Base-by-base conservation (phyloP, 2,888 invertebrate species). In the Hanleya hanleyi region DNA sequence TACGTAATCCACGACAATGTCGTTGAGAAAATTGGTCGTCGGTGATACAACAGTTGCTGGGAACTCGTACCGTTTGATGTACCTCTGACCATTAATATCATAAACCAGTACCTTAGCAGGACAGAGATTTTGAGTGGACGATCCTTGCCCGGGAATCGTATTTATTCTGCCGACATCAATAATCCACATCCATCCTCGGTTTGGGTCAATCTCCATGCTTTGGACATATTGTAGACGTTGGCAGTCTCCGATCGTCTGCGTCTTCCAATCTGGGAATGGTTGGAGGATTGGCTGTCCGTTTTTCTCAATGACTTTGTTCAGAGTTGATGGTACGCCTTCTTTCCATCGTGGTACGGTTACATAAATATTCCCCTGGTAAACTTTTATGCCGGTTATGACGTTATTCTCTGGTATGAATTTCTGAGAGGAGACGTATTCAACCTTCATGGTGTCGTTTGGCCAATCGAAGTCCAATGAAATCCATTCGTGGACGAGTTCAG, bases 191-290 rank as follows among this genome's bases (percentile, higher is more conserved):
- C 75, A 76, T 1, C 84, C 84, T 7, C 78, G 78, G 70, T 82
- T 83, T 29, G 85, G 85, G 69, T 84, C 86, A 6, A 87, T 76
- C 69, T 85, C 84, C 79, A 87, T 85, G 64, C 83, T 84, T 71
- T 84, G 84, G 15, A 83, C 84, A 68, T 80, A 83, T 68, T 87
- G 87, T n/a, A 87, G 73, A 29, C 26, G 26, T 15, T 57, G 26
- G 29, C 86, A 86, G 69, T 83, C 77, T 0, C 84, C 86, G 33
- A 82, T 67, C 22, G 70, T 76, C 71, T 86, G 85, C 77, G 77
- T 77, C 1, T 68, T 71, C 86, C 85, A 86, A 61, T 71, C 77
- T 0, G 85, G 85, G 36, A 80, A 86, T 0, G 86, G 84, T 32
- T 78, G 73, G 6, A 85, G 75, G 18, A 78, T 35, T 12, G 57